Conservation (phyloP, 2,113 vertebrate genomes). For the Bettongia penicillata region DNA sequence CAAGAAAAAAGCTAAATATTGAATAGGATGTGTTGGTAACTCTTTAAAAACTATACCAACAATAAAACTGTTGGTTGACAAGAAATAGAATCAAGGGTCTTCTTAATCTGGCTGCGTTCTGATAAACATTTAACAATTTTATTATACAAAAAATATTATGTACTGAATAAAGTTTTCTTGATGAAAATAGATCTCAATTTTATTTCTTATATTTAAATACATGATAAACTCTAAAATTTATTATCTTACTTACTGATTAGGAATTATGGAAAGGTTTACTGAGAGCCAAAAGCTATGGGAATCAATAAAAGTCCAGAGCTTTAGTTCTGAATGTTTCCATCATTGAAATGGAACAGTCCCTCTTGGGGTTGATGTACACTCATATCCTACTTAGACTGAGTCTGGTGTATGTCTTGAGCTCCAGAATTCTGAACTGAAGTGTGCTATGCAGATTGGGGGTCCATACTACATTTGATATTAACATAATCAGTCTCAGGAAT, state of each 20-base stretch:
- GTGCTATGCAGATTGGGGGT: background rate
- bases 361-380: background rate
- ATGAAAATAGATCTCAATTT: constrained; percentile 25
- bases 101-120: too few relatives aligned
- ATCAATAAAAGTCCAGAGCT: background rate
- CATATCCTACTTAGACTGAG: background rate
- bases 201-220: background rate
- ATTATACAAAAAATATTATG: background rate
- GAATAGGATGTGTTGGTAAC: background rate
- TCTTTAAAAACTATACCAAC: background rate
- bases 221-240: background rate
- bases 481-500: background rate
- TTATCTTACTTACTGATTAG: background rate
- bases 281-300: background rate
- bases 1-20: background rate
- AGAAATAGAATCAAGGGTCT: background rate
- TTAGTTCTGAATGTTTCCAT: background rate
- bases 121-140: background rate
- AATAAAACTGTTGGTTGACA: background rate
- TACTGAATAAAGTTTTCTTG: background rate
- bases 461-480: background rate
- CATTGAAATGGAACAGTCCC: too few relatives aligned
- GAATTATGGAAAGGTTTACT: background rate
- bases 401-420: background rate
- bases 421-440: background rate